Base-by-base conservation (phyloP, 1,140 invertebrate genomes). In the Drosophila sp. region DNA sequence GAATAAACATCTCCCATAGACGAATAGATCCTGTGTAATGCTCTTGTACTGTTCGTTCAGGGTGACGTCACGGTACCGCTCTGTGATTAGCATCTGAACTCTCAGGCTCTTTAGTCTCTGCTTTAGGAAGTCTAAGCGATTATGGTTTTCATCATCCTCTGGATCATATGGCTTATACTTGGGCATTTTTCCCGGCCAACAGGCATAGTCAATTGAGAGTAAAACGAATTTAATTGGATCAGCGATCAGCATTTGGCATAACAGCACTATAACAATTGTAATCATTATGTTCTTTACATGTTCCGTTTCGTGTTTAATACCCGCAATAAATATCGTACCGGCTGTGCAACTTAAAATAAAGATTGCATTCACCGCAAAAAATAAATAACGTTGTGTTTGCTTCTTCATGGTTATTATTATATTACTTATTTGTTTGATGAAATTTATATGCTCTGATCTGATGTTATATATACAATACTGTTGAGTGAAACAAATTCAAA, bases 1-100 rank as follows among this genome's bases (percentile, higher is more conserved):
- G 0, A 89, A 1, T 9, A 87, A 89, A 29, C 67, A 87, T 5
- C 40, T 50, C 0, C 76, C 76, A 36, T 77, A 89, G 6, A 89
- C 48, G 1, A 50, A 32, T 0, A 91, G 40, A 36, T 91, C 89
- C 0, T 54, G 34, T 0, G 65, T 11, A 6, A 90, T 87, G 0
- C 9, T 16, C 7, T 72, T 72, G 25, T 83, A 91, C 32, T 64
- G 43, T 8, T 50, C 21, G 21, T 87, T 91, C 0, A 90, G 46
- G 0, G 4, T 3, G 27, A 82, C 72, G 36, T 90, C 76, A 1
- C 63, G 72, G 57, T 90, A 72, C 0, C 64, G 38, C 8, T 84
- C 50, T 0, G 76, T 72, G n/a, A 89, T 62, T 0, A 71, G n/a
- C 16, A 80, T 43, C 48, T 90, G 71, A 8, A 79, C 53, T 6